Evolutionary conservation across 2,888 invertebrate species (phyloP).

Genomic region (Melolontha melolontha): DNA sequence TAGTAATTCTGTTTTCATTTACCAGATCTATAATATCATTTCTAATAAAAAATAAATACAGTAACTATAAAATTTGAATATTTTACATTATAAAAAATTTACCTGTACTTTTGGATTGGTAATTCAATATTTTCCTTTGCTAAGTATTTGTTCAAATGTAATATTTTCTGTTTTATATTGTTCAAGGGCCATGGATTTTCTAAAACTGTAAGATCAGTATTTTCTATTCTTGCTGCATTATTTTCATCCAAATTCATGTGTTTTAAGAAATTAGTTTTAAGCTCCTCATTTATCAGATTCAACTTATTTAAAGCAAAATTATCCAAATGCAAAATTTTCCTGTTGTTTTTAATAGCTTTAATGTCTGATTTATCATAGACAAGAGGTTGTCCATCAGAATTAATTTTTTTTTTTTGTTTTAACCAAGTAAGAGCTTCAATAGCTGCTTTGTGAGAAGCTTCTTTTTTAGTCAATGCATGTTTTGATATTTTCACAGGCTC

Average conservation of each 20-base stretch:
- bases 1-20: constrained; percentile 67
- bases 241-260: constrained; percentile 43
- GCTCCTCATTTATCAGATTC: constrained; percentile 60
- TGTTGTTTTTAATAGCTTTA: constrained; percentile 57
- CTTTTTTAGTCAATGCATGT: constrained; percentile 68
- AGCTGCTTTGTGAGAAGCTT: constrained; percentile 70
- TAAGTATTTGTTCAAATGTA: constrained; percentile 51
- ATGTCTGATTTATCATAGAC: constrained; percentile 65
- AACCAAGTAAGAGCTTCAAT: constrained; percentile 70
- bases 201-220: constrained; percentile 41
- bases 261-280: constrained; percentile 52
- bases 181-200: constrained; percentile 37
- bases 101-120: constrained; percentile 64
- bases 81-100: constrained; percentile 47
- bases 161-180: constrained; percentile 46
- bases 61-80: constrained; percentile 16
- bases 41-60: constrained; percentile 54
- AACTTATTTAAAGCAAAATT: constrained; percentile 62
- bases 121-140: constrained; percentile 58
- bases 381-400: constrained; percentile 66
- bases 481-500: constrained; percentile 68
- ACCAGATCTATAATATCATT: constrained; percentile 68
- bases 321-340: constrained; percentile 53
- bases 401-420: constrained; percentile 66
- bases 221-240: constrained; percentile 19